Conservation (phyloP, 2,888 invertebrate species). For the Coelinius sp. region DNA sequence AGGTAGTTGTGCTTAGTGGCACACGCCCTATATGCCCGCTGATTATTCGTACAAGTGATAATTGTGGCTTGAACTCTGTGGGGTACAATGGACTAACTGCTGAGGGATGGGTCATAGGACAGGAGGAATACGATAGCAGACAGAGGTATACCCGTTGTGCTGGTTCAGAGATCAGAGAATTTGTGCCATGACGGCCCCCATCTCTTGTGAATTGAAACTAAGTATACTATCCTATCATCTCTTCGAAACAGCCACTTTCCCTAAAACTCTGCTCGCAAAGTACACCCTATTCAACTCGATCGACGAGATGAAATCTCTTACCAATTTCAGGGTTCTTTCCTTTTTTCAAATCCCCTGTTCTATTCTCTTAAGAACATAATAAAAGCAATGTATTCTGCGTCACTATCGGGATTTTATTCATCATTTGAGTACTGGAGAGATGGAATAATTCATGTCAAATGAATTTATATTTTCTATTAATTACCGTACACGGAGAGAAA, state of each 20-base stretch:
- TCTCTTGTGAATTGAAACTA: conserved; percentile 32
- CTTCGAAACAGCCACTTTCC: neutral
- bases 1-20: conserved; percentile 54
- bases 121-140: conserved; percentile 28
- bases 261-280: neutral
- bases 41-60: conserved; percentile 53
- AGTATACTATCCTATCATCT: conserved; percentile 31
- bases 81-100: conserved; percentile 46
- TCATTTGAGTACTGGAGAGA: neutral
- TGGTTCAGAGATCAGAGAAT: conserved; percentile 39
- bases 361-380: neutral
- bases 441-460: too few relatives aligned
- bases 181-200: conserved; percentile 33
- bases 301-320: neutral
- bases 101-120: conserved; percentile 32
- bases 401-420: too few relatives aligned
- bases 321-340: neutral
- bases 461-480: too few relatives aligned
- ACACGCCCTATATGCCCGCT: conserved; percentile 28
- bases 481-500: too few relatives aligned
- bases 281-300: neutral
- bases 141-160: conserved; percentile 16
- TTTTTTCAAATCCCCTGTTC: neutral
- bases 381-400: too few relatives aligned
- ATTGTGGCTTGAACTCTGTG: conserved; percentile 56